Evolutionary conservation across 2,888 invertebrate genomes (phyloP).

Genomic region (Drosophila aldrichi): DNA sequence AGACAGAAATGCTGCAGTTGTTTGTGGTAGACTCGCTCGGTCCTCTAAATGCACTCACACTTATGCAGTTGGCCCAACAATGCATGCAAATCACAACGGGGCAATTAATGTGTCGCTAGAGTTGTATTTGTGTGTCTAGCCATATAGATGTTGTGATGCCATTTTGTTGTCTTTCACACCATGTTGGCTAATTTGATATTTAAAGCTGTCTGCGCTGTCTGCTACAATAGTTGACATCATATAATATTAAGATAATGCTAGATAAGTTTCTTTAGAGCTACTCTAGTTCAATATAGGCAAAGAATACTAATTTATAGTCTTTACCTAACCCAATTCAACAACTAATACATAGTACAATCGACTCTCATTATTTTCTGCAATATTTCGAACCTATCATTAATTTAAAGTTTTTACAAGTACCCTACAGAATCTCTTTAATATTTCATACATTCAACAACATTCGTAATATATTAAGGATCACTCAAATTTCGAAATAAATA

Average conservation of each 20-base stretch:
- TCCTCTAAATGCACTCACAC: slow-evolving; percentile 25
- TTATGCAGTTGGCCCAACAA: slow-evolving; percentile 12
- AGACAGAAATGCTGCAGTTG: slow-evolving; percentile 50
- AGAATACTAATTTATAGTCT: too few relatives aligned
- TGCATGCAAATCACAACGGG: slow-evolving; percentile 69
- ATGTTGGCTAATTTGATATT: slow-evolving; percentile 64
- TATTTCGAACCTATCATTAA: too few relatives aligned
- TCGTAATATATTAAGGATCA: too few relatives aligned
- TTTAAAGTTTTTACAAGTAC: too few relatives aligned
- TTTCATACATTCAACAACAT: too few relatives aligned
- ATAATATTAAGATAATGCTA: slow-evolving; percentile 3
- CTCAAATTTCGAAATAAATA: too few relatives aligned
- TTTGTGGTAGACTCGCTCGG: slow-evolving; percentile 41
- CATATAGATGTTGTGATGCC: slow-evolving; percentile 42
- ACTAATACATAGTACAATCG: too few relatives aligned
- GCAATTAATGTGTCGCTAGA: slow-evolving; percentile 70
- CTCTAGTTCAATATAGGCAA: too few relatives aligned
- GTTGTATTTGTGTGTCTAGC: slow-evolving; percentile 64
- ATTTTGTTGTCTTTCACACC: slow-evolving; percentile 11
- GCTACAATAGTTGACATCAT: slow-evolving; percentile 10
- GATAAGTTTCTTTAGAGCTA: background rate
- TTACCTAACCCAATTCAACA: too few relatives aligned
- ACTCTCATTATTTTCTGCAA: too few relatives aligned
- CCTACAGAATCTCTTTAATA: too few relatives aligned
- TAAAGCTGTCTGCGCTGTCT: slow-evolving; percentile 49